A percentile compares a stretch with the other conserved stretches of the same genome.
These are phyloP conservation scores for Drosophila teissieri DNA, from an alignment of 1,140 invertebrate species.

Conservation along the genomic window DNA sequence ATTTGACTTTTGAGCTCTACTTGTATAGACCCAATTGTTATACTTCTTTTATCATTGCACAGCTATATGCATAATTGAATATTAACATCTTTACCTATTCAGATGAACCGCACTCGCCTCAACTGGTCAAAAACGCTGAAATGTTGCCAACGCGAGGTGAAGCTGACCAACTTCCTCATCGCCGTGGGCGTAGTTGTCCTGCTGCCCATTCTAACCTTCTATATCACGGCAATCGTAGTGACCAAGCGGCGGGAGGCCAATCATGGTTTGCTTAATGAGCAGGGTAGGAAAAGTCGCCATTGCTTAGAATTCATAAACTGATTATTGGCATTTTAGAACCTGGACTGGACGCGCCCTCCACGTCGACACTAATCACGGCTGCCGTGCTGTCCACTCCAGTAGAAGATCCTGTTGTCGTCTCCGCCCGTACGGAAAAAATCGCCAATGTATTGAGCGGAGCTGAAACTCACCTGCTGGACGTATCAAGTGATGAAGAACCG, in stretches of 20 bases:
- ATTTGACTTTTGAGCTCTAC: too few species aligned
- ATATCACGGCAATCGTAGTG: conserved; percentile 43
- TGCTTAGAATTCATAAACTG: neutral
- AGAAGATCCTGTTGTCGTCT: neutral
- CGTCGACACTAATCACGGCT: conserved; percentile 52
- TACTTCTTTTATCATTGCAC: too few species aligned
- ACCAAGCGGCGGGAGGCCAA: conserved; percentile 66
- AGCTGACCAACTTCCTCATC: conserved; percentile 44
- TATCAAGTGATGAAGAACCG: neutral
- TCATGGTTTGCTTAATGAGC: conserved; percentile 64
- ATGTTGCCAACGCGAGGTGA: conserved; percentile 70
- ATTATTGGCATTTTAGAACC: conserved; percentile 22
- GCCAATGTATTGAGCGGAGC: conserved; percentile 4
- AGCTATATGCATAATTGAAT: too few species aligned
- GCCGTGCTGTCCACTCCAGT: conserved; percentile 54
- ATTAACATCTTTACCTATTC: neutral
- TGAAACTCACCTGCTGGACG: neutral
- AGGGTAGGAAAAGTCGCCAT: neutral
- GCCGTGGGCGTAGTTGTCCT: conserved; percentile 41
- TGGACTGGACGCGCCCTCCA: conserved; percentile 57
- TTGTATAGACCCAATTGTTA: too few species aligned
- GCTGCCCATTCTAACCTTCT: conserved; percentile 64
- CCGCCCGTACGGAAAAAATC: conserved; percentile 30
- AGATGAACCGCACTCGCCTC: conserved; percentile 78
- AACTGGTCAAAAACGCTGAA: conserved; percentile 69